phyloP scores from a whole-genome alignment of 2,797 vertebrate species.

The Sarcoramphus papa region DNA sequence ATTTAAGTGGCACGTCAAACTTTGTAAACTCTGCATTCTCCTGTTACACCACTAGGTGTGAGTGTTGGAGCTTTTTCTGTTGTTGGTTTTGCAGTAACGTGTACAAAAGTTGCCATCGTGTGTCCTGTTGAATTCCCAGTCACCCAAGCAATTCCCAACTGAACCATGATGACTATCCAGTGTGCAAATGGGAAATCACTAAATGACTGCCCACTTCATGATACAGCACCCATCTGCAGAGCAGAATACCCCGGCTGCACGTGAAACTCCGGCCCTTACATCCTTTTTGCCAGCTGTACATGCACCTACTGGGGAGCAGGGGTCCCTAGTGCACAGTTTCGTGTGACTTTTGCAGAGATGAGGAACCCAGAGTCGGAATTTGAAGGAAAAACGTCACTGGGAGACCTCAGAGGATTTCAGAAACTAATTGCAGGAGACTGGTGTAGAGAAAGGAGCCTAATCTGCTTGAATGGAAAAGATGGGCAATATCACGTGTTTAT shows the following conservation, averaged over 20 bases:
- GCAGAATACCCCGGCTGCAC: not conserved
- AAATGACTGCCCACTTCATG: not conserved
- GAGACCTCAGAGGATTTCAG: not conserved
- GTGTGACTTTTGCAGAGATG: not conserved
- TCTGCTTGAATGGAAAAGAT: not conserved
- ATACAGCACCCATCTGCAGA: not conserved
- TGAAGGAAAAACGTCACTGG: not conserved
- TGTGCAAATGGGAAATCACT: not conserved
- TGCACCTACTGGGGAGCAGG: not conserved
- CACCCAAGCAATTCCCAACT: not conserved
- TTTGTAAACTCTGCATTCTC: not conserved
- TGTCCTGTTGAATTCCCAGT: not conserved
- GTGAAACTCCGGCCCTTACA: accelerated
- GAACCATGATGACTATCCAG: not conserved
- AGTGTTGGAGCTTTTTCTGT: not conserved
- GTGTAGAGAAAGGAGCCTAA: not conserved
- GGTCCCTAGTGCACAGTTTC: not conserved
- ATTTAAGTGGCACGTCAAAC: not conserved
- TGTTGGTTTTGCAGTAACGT: not conserved
- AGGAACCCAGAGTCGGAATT: not conserved
- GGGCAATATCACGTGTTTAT: not conserved
- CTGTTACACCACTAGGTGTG: not conserved
- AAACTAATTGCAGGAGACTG: not conserved
- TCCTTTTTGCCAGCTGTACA: not conserved
- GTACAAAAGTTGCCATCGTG: too few species aligned